These are phyloP conservation scores for Prorops nasuta DNA, from an alignment of 1,140 invertebrate species.

Conservation along the genomic window DNA sequence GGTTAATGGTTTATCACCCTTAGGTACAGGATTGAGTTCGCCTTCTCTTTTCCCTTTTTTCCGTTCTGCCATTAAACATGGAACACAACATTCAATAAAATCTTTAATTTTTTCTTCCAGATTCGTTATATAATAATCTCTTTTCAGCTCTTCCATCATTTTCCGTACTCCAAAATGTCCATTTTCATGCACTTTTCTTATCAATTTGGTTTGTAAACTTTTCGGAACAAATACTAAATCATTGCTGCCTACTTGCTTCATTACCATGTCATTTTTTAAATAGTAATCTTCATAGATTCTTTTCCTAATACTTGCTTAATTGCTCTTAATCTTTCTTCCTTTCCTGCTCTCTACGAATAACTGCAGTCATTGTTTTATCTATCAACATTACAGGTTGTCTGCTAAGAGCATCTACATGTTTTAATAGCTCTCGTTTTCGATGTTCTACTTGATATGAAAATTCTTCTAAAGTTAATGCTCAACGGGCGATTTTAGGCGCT, in stretches of 20 bases:
- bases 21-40: not conserved
- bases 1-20: not conserved
- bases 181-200: not conserved
- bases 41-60: not conserved
- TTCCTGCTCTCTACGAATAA: not conserved
- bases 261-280: not conserved
- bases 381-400: constrained; percentile 17
- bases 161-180: not conserved
- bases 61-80: not conserved
- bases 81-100: not conserved
- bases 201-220: not conserved
- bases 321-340: not conserved
- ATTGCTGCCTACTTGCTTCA: not conserved
- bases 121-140: not conserved
- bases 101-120: not conserved
- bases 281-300: not conserved
- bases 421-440: constrained; percentile 11
- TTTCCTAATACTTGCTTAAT: not conserved
- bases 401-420: constrained; percentile 24
- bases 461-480: constrained; percentile 19
- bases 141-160: not conserved
- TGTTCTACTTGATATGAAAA: constrained; percentile 23
- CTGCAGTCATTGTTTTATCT: not conserved
- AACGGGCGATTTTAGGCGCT: constrained; percentile 19
- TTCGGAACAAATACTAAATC: not conserved